phyloP scores from a whole-genome alignment of 2,113 vertebrate genomes.

The Chelonoidis abingdonii region DNA sequence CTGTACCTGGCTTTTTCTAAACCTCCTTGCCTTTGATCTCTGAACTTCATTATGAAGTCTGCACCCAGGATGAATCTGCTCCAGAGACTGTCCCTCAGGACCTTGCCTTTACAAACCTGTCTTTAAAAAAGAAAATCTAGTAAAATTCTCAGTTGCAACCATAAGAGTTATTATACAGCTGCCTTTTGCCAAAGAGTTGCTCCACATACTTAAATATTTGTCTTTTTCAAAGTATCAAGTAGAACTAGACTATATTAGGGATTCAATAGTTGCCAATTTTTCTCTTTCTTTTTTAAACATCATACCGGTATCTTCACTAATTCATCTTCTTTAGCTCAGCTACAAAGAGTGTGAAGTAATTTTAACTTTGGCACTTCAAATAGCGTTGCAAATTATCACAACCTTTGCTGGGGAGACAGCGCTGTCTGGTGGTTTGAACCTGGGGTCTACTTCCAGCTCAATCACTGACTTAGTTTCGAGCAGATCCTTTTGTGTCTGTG shows the following conservation, averaged over 20 bases:
- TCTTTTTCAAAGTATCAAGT: not conserved
- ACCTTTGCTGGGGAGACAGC: not conserved
- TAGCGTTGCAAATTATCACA: not conserved
- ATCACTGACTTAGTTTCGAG: not conserved
- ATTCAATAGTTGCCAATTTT: not conserved
- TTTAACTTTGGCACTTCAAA: not conserved
- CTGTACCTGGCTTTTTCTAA: not conserved
- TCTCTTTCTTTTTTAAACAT: not conserved
- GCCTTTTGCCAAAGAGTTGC: not conserved
- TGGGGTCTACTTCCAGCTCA: not conserved
- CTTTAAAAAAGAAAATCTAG: not conserved
- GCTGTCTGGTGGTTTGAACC: accelerated
- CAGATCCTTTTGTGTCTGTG: not conserved
- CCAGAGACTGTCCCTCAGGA: not conserved
- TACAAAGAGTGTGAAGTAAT: not conserved
- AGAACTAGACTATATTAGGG: not conserved
- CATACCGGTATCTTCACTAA: not conserved
- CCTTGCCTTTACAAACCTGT: not conserved
- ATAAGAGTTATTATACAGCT: not conserved
- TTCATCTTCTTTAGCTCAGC: not conserved
- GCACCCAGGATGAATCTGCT: not conserved
- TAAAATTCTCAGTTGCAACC: not conserved
- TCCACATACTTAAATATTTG: not conserved
- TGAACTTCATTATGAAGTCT: not conserved
- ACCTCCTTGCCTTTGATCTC: not conserved